Conservation (phyloP, 2,888 invertebrate genomes). For the Caenorhabditis uteleia region DNA sequence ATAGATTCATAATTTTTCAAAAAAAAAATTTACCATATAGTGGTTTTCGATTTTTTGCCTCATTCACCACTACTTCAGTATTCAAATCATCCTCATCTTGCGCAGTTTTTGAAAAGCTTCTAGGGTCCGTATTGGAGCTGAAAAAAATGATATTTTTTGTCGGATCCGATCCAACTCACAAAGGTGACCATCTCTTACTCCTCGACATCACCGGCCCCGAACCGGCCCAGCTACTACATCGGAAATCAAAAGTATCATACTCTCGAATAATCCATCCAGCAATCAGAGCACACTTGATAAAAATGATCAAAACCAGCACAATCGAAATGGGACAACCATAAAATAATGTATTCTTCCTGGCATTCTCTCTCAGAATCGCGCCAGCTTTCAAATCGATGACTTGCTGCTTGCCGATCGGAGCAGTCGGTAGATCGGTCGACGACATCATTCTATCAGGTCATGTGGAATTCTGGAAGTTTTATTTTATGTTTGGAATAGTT, state of each 20-base stretch:
- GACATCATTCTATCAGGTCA: no score
- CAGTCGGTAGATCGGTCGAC: conserved; percentile 37
- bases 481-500: no score
- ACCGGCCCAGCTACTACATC: conserved; percentile 22
- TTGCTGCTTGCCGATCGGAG: conserved; percentile 41
- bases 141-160: background rate
- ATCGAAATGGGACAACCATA: conserved; percentile 28
- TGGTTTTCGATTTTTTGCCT: conserved; percentile 19
- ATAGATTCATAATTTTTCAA: no score
- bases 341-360: conserved; percentile 24
- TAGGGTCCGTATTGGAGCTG: conserved; percentile 21
- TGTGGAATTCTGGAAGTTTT: background rate
- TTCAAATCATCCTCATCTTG: conserved; percentile 14
- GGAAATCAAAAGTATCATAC: conserved; percentile 35
- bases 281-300: conserved; percentile 21
- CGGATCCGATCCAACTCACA: conserved; percentile 13
- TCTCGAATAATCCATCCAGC: conserved; percentile 29
- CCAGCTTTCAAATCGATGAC: conserved; percentile 46
- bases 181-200: conserved; percentile 10
- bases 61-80: conserved; percentile 6
- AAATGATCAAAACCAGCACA: conserved; percentile 23
- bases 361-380: conserved; percentile 38
- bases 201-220: background rate
- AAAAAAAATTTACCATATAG: conserved; percentile 24
- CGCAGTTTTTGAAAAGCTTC: conserved; percentile 23